These are phyloP conservation scores for Alexandromys fortis DNA, from an alignment of 2,113 vertebrate genomes.

Conservation along the genomic window DNA sequence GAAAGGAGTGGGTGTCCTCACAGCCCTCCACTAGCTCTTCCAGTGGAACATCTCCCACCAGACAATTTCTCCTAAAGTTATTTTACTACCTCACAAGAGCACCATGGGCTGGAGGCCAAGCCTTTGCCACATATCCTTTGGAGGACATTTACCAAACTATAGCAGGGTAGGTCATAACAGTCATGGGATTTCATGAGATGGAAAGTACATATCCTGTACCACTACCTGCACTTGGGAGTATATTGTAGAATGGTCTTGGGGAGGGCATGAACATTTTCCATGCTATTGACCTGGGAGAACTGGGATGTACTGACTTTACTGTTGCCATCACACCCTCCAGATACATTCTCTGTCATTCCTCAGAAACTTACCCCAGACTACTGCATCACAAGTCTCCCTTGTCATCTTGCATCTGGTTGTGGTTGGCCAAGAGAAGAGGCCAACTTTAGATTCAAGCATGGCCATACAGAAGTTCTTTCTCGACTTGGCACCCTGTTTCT, in stretches of 20 bases:
- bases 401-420: background rate
- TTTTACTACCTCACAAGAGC: background rate
- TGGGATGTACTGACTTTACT: background rate
- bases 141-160: background rate
- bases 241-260: background rate
- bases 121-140: background rate
- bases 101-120: background rate
- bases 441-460: background rate
- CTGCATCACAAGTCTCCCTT: background rate
- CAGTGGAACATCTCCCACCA: background rate
- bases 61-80: background rate
- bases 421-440: background rate
- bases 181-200: background rate
- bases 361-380: background rate
- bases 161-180: background rate
- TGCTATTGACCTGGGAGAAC: background rate
- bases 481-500: background rate
- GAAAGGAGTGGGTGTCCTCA: background rate
- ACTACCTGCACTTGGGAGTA: background rate
- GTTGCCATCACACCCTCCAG: background rate
- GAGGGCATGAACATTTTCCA: background rate
- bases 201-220: background rate
- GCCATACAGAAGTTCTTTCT: background rate
- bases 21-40: background rate
- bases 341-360: background rate